phyloP scores from a whole-genome alignment of 2,797 vertebrate species.

The Takifugu ocellatus region DNA sequence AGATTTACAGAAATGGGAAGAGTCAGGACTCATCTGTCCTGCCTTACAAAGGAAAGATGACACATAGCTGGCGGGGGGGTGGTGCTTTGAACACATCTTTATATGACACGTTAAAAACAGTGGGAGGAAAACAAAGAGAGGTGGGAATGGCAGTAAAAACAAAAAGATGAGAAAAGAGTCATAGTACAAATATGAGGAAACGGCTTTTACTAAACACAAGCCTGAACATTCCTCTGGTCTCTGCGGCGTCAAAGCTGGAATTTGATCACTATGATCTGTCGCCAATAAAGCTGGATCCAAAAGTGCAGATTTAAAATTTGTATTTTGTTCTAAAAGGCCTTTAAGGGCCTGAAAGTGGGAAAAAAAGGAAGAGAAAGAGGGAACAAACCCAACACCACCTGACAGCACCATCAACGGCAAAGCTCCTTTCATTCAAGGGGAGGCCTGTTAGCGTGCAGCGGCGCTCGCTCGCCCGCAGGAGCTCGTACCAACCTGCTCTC shows the following conservation, averaged over 20 bases:
- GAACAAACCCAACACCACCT: background rate
- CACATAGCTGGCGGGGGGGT: slow-evolving; percentile 5
- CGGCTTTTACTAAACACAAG: too few species aligned
- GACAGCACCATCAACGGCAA: background rate
- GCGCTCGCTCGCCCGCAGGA: background rate
- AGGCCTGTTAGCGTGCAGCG: background rate
- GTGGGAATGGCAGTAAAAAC: slow-evolving; percentile 19
- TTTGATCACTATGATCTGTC: too few species aligned
- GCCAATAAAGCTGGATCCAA: too few species aligned
- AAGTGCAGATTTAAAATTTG: too few species aligned
- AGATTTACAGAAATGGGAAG: slow-evolving; percentile 17
- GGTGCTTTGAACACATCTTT: slow-evolving; percentile 59
- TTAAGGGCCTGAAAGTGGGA: background rate
- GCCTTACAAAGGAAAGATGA: slow-evolving; percentile 20
- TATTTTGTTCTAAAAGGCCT: background rate
- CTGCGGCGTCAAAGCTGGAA: too few species aligned
- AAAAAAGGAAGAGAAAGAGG: background rate
- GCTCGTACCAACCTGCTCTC: slow-evolving; percentile 83
- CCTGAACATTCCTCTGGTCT: too few species aligned
- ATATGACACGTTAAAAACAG: slow-evolving; percentile 64
- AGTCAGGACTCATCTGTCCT: slow-evolving; percentile 16
- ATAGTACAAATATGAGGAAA: background rate
- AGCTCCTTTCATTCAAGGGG: background rate
- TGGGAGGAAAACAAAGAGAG: slow-evolving; percentile 21
- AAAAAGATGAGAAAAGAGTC: slow-evolving; percentile 10